phyloP scores from a whole-genome alignment of 2,113 vertebrate species.

The Spermophilus dauricus region DNA sequence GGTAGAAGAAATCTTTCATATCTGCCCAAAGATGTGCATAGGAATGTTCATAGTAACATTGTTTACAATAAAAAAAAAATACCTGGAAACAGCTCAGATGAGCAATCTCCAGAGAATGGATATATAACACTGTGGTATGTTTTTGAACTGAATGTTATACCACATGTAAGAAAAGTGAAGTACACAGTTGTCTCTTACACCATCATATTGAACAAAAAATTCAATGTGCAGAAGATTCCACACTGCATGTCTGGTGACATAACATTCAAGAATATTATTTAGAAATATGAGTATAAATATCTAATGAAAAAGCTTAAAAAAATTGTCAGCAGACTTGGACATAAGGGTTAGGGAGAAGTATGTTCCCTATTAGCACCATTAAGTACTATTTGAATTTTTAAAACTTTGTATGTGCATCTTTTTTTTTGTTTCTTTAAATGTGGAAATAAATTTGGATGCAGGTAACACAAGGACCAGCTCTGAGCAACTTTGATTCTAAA shows the following conservation, averaged over 20 bases:
- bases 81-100: background rate
- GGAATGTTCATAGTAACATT: background rate
- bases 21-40: background rate
- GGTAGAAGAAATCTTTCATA: background rate
- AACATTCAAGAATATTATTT: conserved; percentile 30
- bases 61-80: background rate
- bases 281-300: background rate
- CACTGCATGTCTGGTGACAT: background rate
- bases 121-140: background rate
- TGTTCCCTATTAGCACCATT: background rate
- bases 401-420: background rate
- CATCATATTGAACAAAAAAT: background rate
- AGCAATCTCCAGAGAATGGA: background rate
- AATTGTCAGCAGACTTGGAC: background rate
- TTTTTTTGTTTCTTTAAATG: background rate
- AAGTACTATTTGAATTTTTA: background rate
- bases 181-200: background rate
- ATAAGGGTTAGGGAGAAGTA: background rate
- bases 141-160: background rate
- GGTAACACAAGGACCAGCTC: background rate
- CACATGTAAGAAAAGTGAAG: background rate
- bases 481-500: background rate
- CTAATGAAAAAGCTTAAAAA: background rate
- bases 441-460: background rate
- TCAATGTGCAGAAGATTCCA: background rate